Evolutionary conservation across 2,113 vertebrate species (phyloP), one percentile per base, ranked within the genome.

Genomic region (Salvelinus alpinus): DNA sequence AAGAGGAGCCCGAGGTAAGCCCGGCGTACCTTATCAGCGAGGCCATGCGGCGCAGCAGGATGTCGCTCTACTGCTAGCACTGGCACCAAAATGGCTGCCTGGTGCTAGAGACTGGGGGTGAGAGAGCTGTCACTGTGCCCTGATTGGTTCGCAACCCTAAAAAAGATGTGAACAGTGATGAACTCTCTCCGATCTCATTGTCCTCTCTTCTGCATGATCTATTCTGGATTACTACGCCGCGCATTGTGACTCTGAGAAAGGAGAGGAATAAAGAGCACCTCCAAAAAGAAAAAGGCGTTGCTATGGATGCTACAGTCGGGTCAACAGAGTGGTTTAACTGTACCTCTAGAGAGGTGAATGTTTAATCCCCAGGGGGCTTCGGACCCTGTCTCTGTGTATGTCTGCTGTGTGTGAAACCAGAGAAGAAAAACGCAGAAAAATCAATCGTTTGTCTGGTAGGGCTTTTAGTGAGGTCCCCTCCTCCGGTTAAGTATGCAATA

Each of bases 1-100:
- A 95, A 0, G 98, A 99, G 78, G 98, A 99, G 82, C 97, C 98
- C 0, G 98, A 99, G 81, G 85, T 99, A 78, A 99, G 96, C 88
- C 98, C 96, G 0, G 96, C 98, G 0, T 99, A 99, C 79, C 86
- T 98, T 84, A 99, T 99, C 89, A 99, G 98, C 0, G 97, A 99
- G 93, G 98, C 98, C 71, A 98, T 99, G 98, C 91, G 98, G 64
- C 91, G 97, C 44, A 98, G 97, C 88, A 91, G 97, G 84, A 96
- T 99, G 96, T 98, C 97, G 4, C 93, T 99, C 25, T 98, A 98
- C 91, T 99, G 97, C 90, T 99, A 96, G 89, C 87, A 20, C 77
- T 12, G 64, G 5, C 22, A 66, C 64, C 24, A 2, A 22, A 29
- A 13, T 14, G 25, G 14, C 24, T 9, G 14, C 14, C 24, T 14